Evolutionary conservation across 2,113 vertebrate species (phyloP).

Genomic region (Excalfactoria chinensis): DNA sequence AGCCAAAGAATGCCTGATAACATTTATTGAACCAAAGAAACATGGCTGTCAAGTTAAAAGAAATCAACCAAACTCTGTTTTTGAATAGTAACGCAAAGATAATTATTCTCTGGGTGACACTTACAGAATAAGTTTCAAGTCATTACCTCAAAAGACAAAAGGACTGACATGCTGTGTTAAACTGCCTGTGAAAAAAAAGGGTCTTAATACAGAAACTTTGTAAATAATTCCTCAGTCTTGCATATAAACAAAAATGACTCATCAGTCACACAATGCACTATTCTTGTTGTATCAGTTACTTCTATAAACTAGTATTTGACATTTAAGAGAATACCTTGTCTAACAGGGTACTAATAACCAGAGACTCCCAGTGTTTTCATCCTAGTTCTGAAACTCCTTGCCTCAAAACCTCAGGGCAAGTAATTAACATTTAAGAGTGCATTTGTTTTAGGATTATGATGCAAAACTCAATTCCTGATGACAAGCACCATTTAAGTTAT

Average conservation of each 20-base stretch:
- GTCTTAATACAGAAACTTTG: constrained; percentile 53
- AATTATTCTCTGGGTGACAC: constrained; percentile 72
- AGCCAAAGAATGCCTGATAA: constrained; percentile 82
- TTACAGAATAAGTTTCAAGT: constrained; percentile 76
- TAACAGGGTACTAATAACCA: constrained; percentile 6
- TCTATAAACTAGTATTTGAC: constrained; percentile 1
- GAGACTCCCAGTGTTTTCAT: background rate
- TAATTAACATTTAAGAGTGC: constrained; percentile 31
- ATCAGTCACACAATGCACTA: constrained; percentile 39
- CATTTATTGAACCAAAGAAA: constrained; percentile 80
- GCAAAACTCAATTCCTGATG: constrained; percentile 26
- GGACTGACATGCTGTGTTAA: constrained; percentile 60
- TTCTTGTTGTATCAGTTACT: constrained; percentile 32
- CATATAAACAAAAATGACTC: constrained; percentile 52
- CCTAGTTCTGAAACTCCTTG: constrained; percentile 4
- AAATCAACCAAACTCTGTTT: constrained; percentile 74
- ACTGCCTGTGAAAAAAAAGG: constrained; percentile 54
- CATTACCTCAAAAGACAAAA: constrained; percentile 76
- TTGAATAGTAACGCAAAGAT: constrained; percentile 70
- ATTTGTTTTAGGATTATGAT: constrained; percentile 41
- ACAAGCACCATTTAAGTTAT: constrained; percentile 28
- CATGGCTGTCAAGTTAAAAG: constrained; percentile 77
- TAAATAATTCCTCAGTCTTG: constrained; percentile 41
- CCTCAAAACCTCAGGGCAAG: background rate
- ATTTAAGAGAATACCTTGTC: constrained; percentile 43